Percentiles rank a stretch among this genome's conserved stretches.
Evolutionary conservation across 2,113 vertebrate species (phyloP).

Genomic region (Oryctolagus cuniculus): mOryCun1.1 NC_091436.1:5437001-5437500

Average conservation of each 20-base stretch:
- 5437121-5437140: not conserved
- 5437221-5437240: not conserved
- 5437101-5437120: not conserved
- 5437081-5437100: not conserved
- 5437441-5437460: not conserved
- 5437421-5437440: not conserved
- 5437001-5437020: not conserved
- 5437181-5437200: not conserved
- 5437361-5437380: not conserved
- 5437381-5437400: not conserved
- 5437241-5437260: no score
- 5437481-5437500: not conserved
- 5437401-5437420: not conserved
- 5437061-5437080: rapidly evolving
- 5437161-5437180: not conserved
- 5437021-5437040: no score
- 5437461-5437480: not conserved
- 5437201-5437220: rapidly evolving
- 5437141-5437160: not conserved
- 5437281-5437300: not conserved
- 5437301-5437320: not conserved
- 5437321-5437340: not conserved
- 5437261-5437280: not conserved
- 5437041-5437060: not conserved
- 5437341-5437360: not conserved